phyloP scores from a whole-genome alignment of 2,113 vertebrate genomes.

The Dermatemys mawii region DNA sequence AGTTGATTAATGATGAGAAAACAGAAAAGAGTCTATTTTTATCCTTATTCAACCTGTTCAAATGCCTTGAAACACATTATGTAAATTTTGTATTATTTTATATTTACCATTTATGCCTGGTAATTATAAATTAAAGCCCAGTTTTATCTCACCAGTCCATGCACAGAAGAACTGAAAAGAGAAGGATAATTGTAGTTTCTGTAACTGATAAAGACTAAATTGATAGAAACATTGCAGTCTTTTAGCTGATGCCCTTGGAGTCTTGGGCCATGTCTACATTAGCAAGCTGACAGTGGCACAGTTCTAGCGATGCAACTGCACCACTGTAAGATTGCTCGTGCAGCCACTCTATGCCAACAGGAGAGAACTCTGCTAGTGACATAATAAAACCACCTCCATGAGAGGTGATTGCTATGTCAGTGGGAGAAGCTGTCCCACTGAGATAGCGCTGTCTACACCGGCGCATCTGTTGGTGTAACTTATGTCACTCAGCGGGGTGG shows the following conservation, averaged over 20 bases:
- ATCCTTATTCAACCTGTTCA: neutral
- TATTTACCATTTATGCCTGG: neutral
- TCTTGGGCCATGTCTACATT: no score
- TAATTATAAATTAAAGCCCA: neutral
- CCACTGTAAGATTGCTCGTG: no score
- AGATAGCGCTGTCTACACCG: no score
- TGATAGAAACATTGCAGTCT: neutral
- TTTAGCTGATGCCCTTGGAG: neutral
- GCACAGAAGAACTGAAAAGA: neutral
- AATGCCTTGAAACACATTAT: neutral
- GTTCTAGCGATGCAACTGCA: no score
- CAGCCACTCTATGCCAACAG: no score
- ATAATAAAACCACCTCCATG: no score
- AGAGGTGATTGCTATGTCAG: no score
- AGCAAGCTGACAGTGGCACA: no score
- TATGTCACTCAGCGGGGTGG: no score
- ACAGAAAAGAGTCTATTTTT: neutral
- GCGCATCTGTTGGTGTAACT: no score
- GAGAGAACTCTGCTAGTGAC: no score
- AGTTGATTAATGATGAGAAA: slow-evolving; percentile 42
- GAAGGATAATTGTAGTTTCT: neutral
- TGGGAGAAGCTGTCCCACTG: no score
- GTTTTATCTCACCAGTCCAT: neutral
- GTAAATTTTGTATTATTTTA: neutral
- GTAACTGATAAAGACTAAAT: neutral